Conservation (phyloP, 2,797 vertebrate genomes). For the Sarcophilus harrisii region DNA sequence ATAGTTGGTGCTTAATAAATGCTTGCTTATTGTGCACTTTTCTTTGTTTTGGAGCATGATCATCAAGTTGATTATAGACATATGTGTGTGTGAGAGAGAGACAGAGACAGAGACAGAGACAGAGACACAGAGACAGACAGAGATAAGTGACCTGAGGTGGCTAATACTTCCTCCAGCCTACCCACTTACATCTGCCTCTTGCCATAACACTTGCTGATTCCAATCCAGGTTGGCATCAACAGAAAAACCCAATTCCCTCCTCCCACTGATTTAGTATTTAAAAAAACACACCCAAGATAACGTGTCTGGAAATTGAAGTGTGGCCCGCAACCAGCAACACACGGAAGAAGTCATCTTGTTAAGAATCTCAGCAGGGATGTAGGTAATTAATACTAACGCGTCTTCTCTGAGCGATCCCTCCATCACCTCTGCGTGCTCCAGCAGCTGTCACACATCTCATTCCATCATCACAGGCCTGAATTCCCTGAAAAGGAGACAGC, state of each 20-base stretch:
- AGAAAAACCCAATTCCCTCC: not conserved
- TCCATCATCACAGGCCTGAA: not conserved
- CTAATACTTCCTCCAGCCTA: not conserved
- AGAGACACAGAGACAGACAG: too few species aligned
- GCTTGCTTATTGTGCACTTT: not conserved
- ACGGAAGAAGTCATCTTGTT: slow-evolving; percentile 58
- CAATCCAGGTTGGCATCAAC: not conserved
- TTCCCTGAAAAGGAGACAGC: not conserved
- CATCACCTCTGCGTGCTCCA: not conserved
- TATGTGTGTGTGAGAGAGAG: not conserved
- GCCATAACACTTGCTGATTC: not conserved
- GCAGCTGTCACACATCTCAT: not conserved
- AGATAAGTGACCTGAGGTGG: too few species aligned
- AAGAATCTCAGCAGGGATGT: slow-evolving; percentile 61
- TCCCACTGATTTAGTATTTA: not conserved
- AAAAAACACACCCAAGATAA: rapidly evolving
- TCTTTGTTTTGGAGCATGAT: not conserved
- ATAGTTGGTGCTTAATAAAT: not conserved
- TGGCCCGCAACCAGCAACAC: not conserved
- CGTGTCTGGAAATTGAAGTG: not conserved
- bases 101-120: too few species aligned
- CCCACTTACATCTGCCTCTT: not conserved
- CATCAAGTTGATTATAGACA: not conserved
- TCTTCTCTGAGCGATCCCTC: not conserved
- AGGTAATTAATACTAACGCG: slow-evolving; percentile 70